Base-by-base conservation (phyloP, 1,140 invertebrate species). In the Mya arenaria region DNA sequence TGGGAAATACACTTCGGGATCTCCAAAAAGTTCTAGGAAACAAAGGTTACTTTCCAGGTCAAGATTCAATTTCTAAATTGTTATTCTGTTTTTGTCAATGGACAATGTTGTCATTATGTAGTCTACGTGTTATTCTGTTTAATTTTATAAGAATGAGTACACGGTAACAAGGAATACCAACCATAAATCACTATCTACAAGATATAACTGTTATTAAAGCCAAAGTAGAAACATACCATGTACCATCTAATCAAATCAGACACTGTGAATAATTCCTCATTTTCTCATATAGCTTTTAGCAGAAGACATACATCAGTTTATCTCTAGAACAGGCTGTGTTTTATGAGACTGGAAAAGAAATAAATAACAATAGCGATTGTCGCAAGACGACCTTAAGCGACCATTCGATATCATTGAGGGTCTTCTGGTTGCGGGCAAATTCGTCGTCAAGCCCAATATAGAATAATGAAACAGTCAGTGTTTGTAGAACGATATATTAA, bases 91-190 rank as follows among this genome's bases (percentile, higher is more conserved):
- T 74, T 82, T 69, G 60, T 65, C 58, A 44, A 66, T 73, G 72
- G 71, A 74, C 71, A 74, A 82, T 73, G 72, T 82, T 68, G 65
- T 74, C 73, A 58, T 82, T 73, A 82, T 82, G 73, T 82, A 82
- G 72, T 82, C 73, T 68, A 65, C 73, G 79, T 62, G 44, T 68
- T 48, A 52, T 68, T 74, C 66, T 73, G 65, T 55, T 34, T 58
- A 82, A 73, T 73, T 32, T 60, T 65, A 69, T 69, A 80, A 80
- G 66, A 65, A 66, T 65, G 65, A 80, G 69, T 80, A 80, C 65
- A 68, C 69, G 69, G 77, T 80, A 36, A 39, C 77, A 56, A 80
- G 65, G 69, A 69, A 80, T 66, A 66, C 69, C 77, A 60, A 37
- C 52, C 77, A 55, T 80, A 80, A 80, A 80, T 80, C 77, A 69